Evolutionary conservation across 1,140 invertebrate genomes (phyloP).

Genomic region (Trichomalopsis sarcophagae): DNA sequence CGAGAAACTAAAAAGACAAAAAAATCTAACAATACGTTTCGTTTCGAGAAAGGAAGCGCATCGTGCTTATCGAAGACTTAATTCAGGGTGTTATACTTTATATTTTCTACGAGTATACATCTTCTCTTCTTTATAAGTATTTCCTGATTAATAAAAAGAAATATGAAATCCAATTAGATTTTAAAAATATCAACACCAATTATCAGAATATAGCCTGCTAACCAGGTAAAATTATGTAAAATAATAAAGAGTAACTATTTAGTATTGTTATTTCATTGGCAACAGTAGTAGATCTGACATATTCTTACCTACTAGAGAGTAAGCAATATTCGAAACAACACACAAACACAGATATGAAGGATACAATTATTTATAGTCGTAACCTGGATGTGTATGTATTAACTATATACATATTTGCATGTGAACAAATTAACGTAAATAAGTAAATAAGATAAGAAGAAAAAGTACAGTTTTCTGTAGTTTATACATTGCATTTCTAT

Average conservation of each 20-base stretch:
- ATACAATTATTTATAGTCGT: slow-evolving; percentile 31
- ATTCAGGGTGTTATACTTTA: slow-evolving; percentile 48
- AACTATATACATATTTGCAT: slow-evolving; percentile 41
- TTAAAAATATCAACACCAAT: slow-evolving; percentile 12
- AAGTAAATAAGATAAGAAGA: slow-evolving; percentile 7
- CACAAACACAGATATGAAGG: not conserved
- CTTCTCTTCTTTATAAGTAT: slow-evolving; percentile 48
- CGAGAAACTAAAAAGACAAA: not conserved
- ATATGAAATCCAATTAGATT: slow-evolving; percentile 22
- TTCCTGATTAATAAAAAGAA: slow-evolving; percentile 43
- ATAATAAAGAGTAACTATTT: slow-evolving; percentile 24
- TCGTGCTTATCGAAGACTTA: slow-evolving; percentile 47
- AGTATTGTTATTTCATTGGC: not conserved
- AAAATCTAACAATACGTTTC: slow-evolving; percentile 5
- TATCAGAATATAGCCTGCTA: slow-evolving; percentile 2
- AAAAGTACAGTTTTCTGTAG: slow-evolving; percentile 24
- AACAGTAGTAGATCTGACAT: not conserved
- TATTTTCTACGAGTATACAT: slow-evolving; percentile 48
- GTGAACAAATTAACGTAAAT: slow-evolving; percentile 27
- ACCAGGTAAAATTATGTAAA: slow-evolving; percentile 24
- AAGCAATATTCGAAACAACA: slow-evolving; percentile 3
- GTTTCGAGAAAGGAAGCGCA: slow-evolving; percentile 31
- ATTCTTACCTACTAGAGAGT: slow-evolving; percentile 30
- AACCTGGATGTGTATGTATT: slow-evolving; percentile 32
- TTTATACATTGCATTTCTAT: slow-evolving; percentile 45